Evolutionary conservation across 2,113 vertebrate species (phyloP).

Genomic region (Furnarius figulus): DNA sequence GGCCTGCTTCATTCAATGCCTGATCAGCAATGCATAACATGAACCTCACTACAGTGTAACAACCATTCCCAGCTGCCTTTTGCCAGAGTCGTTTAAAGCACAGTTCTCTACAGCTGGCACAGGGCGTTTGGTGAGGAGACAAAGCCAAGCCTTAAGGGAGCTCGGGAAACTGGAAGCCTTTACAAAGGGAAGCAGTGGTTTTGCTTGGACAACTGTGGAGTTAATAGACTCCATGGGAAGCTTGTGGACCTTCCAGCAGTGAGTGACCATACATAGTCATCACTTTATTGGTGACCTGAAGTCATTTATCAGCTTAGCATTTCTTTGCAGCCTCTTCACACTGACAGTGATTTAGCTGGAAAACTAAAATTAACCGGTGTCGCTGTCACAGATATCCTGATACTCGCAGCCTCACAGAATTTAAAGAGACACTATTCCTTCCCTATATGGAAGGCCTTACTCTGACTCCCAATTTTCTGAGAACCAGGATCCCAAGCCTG

Average conservation of each 20-base stretch:
- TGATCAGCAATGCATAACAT: not conserved
- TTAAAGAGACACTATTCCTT: not conserved
- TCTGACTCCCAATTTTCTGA: not conserved
- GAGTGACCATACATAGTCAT: not conserved
- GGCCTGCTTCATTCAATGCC: not conserved
- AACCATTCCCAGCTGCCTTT: not conserved
- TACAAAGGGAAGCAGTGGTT: not conserved
- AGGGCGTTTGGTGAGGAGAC: not conserved
- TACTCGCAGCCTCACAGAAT: not conserved
- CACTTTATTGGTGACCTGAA: not conserved
- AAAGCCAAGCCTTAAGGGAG: not conserved
- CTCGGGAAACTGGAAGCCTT: not conserved
- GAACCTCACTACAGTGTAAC: not conserved
- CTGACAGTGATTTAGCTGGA: not conserved
- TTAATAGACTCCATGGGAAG: not conserved
- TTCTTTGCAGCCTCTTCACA: not conserved
- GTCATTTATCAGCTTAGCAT: not conserved
- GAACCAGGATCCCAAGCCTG: not conserved
- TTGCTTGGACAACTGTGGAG: not conserved
- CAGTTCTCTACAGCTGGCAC: not conserved
- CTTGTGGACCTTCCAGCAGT: not conserved
- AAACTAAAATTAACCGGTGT: not conserved
- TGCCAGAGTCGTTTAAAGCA: not conserved
- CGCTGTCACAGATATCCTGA: not conserved
- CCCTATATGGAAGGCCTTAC: not conserved